Conservation (phyloP, 2,113 vertebrate species). For the Arvicanthis niloticus region DNA sequence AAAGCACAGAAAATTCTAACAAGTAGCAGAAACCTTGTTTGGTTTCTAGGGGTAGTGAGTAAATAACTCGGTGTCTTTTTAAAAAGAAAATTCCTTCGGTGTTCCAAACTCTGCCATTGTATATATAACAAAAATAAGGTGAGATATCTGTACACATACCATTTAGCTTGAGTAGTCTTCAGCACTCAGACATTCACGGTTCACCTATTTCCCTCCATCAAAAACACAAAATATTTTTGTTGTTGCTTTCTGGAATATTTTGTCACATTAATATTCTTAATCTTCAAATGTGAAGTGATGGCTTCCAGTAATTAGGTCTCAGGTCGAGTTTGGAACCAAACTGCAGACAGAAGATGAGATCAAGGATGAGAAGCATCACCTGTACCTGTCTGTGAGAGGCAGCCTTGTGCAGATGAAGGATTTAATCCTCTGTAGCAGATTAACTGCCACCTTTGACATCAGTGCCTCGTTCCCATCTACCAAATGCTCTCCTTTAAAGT, state of each 20-base stretch:
- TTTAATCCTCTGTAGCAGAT: neutral
- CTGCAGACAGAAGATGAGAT: neutral
- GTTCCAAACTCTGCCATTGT: neutral
- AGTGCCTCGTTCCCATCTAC: neutral
- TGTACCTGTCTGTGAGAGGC: neutral
- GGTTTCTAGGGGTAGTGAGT: neutral
- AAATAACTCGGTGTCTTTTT: neutral
- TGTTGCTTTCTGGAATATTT: neutral
- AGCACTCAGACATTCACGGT: neutral
- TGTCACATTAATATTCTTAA: neutral
- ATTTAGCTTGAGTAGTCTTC: neutral
- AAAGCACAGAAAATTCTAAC: conserved; percentile 29
- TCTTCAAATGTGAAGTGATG: neutral
- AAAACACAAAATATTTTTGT: neutral
- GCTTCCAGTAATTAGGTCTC: neutral
- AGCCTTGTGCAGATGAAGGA: neutral
- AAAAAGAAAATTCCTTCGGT: too few species aligned
- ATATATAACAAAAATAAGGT: neutral
- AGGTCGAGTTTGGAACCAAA: neutral
- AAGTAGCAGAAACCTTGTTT: neutral
- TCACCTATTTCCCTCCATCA: neutral
- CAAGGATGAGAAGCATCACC: neutral
- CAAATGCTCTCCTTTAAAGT: neutral
- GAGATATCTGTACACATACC: neutral
- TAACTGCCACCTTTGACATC: neutral